Evolutionary conservation across 2,888 invertebrate genomes (phyloP).

Genomic region (Leucophenga montana): DNA sequence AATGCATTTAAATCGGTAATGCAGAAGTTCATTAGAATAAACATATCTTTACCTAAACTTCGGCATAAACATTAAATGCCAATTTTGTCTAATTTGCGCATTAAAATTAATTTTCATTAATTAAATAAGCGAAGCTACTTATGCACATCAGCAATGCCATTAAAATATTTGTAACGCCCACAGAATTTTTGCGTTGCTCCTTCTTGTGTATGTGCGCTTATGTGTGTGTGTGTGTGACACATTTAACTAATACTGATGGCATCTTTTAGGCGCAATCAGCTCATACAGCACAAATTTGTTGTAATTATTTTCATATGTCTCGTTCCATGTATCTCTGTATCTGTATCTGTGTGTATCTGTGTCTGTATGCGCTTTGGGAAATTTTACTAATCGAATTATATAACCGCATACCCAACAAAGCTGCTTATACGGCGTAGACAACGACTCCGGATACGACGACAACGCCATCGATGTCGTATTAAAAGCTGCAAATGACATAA

Average conservation of each 20-base stretch:
- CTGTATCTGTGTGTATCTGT: constrained; percentile 46
- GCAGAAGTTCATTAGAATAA: too few species aligned
- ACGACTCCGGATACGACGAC: not conserved
- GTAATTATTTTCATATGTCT: constrained; percentile 28
- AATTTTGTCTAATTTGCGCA: constrained; percentile 1
- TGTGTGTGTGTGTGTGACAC: not conserved
- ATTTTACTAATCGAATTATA: constrained; percentile 18
- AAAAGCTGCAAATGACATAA: not conserved
- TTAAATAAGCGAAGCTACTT: constrained; percentile 17
- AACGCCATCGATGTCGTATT: not conserved
- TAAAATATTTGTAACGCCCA: constrained; percentile 6
- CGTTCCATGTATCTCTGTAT: constrained; percentile 17
- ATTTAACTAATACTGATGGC: not conserved
- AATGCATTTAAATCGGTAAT: too few species aligned
- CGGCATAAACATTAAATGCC: too few species aligned
- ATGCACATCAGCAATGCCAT: constrained; percentile 20
- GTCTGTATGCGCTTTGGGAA: constrained; percentile 14
- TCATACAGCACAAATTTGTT: not conserved
- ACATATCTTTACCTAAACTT: too few species aligned
- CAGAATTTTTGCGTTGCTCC: not conserved
- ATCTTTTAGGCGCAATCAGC: not conserved
- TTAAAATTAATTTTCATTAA: constrained; percentile 4
- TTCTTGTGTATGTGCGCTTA: not conserved
- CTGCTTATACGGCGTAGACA: constrained; percentile 2
- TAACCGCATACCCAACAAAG: constrained; percentile 6